Conservation (phyloP, 2,113 vertebrate genomes). For the Synodontis membranacea region DNA sequence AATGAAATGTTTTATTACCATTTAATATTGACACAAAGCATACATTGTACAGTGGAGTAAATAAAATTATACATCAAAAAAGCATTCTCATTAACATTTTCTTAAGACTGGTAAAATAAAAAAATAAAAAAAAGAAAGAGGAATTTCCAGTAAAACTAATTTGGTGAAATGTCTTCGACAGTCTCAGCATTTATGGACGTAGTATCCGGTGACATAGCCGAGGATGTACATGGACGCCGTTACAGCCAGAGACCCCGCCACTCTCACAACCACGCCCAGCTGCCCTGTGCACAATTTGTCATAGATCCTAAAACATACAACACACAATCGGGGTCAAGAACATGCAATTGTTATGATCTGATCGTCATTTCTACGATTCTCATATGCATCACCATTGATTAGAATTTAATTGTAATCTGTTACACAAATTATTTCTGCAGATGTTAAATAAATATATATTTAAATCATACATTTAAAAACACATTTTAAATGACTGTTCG, state of each 20-base stretch:
- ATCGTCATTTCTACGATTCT: not conserved
- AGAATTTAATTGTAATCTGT: not conserved
- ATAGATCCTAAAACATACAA: slow-evolving; percentile 65
- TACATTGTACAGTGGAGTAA: not conserved
- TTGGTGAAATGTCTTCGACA: not conserved
- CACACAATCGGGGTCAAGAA: not conserved
- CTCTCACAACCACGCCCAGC: slow-evolving; percentile 70
- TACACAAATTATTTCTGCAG: not conserved
- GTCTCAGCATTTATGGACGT: slow-evolving; percentile 72
- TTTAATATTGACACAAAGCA: not conserved
- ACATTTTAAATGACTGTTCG: not conserved
- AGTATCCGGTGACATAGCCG: slow-evolving; percentile 80
- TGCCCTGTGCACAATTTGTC: slow-evolving; percentile 68
- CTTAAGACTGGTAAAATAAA: not conserved
- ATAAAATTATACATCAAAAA: not conserved
- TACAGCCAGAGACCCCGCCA: slow-evolving; percentile 63
- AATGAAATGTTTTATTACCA: not conserved
- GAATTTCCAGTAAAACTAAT: slow-evolving; percentile 14
- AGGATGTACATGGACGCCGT: slow-evolving; percentile 74
- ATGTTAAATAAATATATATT: not conserved
- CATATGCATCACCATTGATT: not conserved
- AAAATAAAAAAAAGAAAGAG: too few species aligned
- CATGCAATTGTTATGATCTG: not conserved
- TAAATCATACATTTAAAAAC: not conserved
- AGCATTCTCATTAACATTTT: not conserved